phyloP scores from a whole-genome alignment of 2,113 vertebrate genomes.

The Serinus canaria region DNA sequence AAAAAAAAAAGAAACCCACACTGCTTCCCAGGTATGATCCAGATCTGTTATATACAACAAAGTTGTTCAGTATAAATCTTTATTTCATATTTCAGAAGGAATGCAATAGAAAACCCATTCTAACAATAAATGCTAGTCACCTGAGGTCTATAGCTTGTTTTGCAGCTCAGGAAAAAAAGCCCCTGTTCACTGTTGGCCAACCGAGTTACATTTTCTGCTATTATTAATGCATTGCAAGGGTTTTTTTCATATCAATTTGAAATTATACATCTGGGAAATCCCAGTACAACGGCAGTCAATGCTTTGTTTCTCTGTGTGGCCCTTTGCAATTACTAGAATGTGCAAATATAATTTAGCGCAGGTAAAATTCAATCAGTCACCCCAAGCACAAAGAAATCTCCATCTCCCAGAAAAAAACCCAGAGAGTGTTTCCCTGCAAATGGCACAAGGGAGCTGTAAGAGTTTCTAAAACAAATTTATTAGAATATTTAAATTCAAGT shows the following conservation, averaged over 20 bases:
- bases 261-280: conserved; percentile 85
- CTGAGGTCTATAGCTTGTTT: conserved; percentile 78
- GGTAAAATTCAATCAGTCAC: conserved; percentile 89
- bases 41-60: conserved; percentile 4
- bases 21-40: conserved; percentile 15
- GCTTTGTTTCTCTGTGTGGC: conserved; percentile 83
- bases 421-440: conserved; percentile 62
- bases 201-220: conserved; percentile 74
- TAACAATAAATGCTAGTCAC: conserved; percentile 77
- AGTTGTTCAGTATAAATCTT: conserved; percentile 69
- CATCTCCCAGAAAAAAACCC: conserved; percentile 71
- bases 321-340: conserved; percentile 88
- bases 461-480: conserved; percentile 64
- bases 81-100: conserved; percentile 71
- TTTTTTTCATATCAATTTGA: conserved; percentile 86
- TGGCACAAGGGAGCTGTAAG: conserved; percentile 56
- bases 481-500: conserved; percentile 61
- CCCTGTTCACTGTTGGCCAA: conserved; percentile 68
- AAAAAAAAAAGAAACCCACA: not conserved
- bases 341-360: conserved; percentile 85
- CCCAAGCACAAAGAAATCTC: conserved; percentile 82
- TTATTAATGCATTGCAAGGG: conserved; percentile 81
- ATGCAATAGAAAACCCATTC: conserved; percentile 72
- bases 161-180: conserved; percentile 72
- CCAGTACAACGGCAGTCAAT: conserved; percentile 76